Base-by-base conservation (phyloP, 2,888 invertebrate genomes). In the Cepaea hortensis region DNA sequence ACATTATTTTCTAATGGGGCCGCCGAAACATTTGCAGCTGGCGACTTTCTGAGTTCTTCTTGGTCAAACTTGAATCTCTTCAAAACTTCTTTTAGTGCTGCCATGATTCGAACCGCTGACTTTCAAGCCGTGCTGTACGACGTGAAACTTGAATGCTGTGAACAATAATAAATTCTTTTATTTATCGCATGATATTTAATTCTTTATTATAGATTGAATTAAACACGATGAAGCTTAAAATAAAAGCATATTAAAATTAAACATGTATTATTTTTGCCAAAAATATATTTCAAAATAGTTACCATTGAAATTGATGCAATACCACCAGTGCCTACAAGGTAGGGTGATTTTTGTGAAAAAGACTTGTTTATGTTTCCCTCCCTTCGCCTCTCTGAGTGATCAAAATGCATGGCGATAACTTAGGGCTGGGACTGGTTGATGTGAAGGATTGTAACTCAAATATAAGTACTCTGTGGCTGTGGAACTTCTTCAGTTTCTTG, bases 11-110 rank as follows among this genome's bases (percentile, higher is more conserved):
- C 93, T 9, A 93, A 88, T 0, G 93, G 93, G 11, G 89, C 88
- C 0, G 93, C 93, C 0, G 92, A 92, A 73, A 93, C 93, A 80
- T 92, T 92, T 68, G 89, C 90, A 23, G 92, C 93, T 0, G 92
- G 92, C n/a, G 90, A 90, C 68, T 88, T 88, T 48, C 89, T 87
- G 9, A 92, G 84, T 85, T 93, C 93, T 48, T 91, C 90, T 50
- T 91, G 88, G 82, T 93, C 93, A n/a, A 86, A 88, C 82, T 90
- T 90, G 46, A 93, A 88, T 9, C 92, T 90, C 88, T 91, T 91
- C 90, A 92, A 92, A 23, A 92, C 92, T 70, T 68, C 81, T 0
- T 50, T 70, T 70, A 5, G 20, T 70, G 68, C 20, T 50, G 81
- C 81, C 81, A 81, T 81, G 35, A 35, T 61, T 62, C 13, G 13